Conservation (phyloP, 2,113 vertebrate species). For the Elachura formosa region DNA sequence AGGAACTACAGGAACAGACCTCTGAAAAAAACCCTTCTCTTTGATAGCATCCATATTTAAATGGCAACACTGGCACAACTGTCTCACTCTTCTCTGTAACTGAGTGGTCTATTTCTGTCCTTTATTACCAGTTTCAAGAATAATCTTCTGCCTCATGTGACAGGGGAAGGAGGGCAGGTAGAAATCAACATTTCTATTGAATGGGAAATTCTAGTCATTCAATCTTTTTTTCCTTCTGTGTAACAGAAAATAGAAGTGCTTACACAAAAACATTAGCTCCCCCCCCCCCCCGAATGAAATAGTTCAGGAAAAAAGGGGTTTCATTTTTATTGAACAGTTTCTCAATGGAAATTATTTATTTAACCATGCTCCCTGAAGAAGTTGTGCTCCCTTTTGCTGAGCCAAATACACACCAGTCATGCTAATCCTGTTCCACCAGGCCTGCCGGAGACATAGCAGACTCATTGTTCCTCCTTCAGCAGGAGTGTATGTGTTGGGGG, state of each 20-base stretch:
- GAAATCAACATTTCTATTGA: constrained; percentile 26
- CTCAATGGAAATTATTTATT: not conserved
- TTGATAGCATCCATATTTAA: not conserved
- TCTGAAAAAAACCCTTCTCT: not conserved
- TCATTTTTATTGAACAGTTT: constrained; percentile 25
- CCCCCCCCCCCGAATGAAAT: not conserved
- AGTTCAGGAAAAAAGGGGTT: not conserved
- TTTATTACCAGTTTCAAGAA: constrained; percentile 35
- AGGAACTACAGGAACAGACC: not conserved
- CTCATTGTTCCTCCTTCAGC: not conserved
- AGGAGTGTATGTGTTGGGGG: no score
- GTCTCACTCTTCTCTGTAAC: not conserved
- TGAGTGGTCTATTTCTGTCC: constrained; percentile 1
- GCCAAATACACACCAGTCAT: not conserved
- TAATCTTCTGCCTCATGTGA: constrained; percentile 6
- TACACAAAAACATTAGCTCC: not conserved
- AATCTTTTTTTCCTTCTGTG: not conserved
- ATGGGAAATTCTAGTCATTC: constrained; percentile 30
- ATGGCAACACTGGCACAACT: constrained; percentile 5
- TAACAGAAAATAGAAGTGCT: constrained; percentile 19
- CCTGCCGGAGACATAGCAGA: not conserved
- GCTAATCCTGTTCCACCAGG: not conserved
- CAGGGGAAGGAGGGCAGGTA: not conserved
- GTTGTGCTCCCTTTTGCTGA: not conserved
- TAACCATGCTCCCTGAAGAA: not conserved